Evolutionary conservation across 2,888 invertebrate species (phyloP), one percentile per base, ranked within the genome.

Genomic region (Yponomeuta cagnagella): DNA sequence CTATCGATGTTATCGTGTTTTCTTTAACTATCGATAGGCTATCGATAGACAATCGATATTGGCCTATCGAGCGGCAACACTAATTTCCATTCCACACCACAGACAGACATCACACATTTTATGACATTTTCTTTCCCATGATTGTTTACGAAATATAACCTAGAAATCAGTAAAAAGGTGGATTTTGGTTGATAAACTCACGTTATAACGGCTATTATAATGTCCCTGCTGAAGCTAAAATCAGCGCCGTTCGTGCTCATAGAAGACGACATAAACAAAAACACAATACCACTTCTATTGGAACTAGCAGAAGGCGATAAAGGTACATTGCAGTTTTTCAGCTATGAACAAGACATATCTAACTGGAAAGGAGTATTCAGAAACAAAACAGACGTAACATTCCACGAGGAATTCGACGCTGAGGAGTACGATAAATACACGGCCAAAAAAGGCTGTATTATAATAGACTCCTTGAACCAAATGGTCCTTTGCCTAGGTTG

Each of bases 401-500:
- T 77, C 73, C 79, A 82, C 69, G 79, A 84, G 72, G 81, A 85
- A 71, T 81, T 81, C 52, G 73, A 77, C 72, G 63, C 72, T 12
- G 77, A 83, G 4, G 73, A 73, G 33, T 79, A 77, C 63, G 75
- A 75, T 23, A 76, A 78, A 71, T 81, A 79, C 63, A 75, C 73
- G 15, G 79, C 72, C 70, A 75, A 74, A 48, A 85, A 85, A 76
- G 79, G 80, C 74, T 78, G 82, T 12, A 73, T 90, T 33, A 75
- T 92, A 68, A 83, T 93, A 71, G 89, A 90, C 76, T 93, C 92
- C 10, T 75, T 92, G 10, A 90, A 88, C 74, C 90, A 91, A 83
- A 87, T 92, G 87, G 80, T 81, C 48, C 74, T 90, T 68, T 74
- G 76, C 69, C 75, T 89, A 74, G 88, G 89, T 64, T 93, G 90